phyloP scores from a whole-genome alignment of 2,888 invertebrate species.

The Drosophila planitibia region DNA sequence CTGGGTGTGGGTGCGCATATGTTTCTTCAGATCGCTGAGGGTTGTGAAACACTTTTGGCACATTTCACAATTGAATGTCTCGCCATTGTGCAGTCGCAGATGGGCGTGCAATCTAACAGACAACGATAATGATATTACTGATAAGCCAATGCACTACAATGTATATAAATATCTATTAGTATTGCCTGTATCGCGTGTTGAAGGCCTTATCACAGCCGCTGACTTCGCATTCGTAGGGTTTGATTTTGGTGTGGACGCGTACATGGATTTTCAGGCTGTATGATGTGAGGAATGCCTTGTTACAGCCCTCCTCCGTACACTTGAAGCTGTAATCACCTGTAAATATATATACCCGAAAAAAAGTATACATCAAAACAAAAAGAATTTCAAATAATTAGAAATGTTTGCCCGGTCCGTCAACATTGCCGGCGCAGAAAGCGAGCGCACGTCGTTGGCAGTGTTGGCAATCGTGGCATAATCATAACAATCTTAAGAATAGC shows the following conservation, averaged over 20 bases:
- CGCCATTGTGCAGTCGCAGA: conserved; percentile 95
- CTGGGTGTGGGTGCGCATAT: conserved; percentile 95
- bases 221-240: conserved; percentile 95
- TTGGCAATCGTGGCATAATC: conserved; percentile 13
- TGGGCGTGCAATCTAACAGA: conserved; percentile 91
- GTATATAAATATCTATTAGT: conserved; percentile 16
- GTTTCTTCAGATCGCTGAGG: conserved; percentile 96
- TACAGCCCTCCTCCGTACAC: conserved; percentile 94
- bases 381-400: neutral
- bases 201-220: conserved; percentile 95
- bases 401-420: conserved; percentile 2
- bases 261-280: conserved; percentile 98
- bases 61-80: conserved; percentile 96
- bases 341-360: conserved; percentile 10
- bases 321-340: conserved; percentile 97
- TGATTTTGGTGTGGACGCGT: conserved; percentile 95
- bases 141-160: conserved; percentile 27
- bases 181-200: conserved; percentile 95
- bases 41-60: conserved; percentile 97
- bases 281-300: conserved; percentile 96
- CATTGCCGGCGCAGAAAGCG: conserved; percentile 1
- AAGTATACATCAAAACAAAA: no score
- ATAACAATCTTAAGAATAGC: neutral
- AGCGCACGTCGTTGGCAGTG: conserved; percentile 20
- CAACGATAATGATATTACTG: conserved; percentile 15